Conservation (phyloP, 2,888 invertebrate species). For the Metacarcinus magister region DNA sequence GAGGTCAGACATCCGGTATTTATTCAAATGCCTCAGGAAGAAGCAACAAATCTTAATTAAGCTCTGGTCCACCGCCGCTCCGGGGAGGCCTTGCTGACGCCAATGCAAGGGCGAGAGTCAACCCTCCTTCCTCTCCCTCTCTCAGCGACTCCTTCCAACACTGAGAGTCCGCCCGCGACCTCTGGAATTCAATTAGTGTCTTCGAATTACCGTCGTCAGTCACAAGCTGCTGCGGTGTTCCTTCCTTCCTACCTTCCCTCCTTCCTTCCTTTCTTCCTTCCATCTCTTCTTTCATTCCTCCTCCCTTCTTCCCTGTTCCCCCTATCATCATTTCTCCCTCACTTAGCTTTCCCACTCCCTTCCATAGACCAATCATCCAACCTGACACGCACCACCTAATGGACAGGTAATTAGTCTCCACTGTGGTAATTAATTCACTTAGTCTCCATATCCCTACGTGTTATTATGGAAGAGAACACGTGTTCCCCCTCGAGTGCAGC, state of each 20-base stretch:
- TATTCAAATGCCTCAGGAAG: not conserved
- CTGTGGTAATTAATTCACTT: slow-evolving; percentile 9
- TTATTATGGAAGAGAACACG: not conserved
- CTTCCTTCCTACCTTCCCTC: not conserved
- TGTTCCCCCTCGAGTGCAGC: not conserved
- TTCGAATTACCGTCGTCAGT: slow-evolving; percentile 12
- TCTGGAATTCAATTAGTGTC: slow-evolving; percentile 46
- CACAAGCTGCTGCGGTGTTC: not conserved
- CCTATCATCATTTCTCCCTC: not conserved
- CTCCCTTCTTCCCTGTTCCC: not conserved
- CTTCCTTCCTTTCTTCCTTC: not conserved
- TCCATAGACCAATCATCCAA: not conserved
- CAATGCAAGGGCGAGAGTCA: not conserved
- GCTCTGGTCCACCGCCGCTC: not conserved
- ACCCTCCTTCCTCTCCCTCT: not conserved
- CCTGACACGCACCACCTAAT: not conserved
- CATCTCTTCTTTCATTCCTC: not conserved
- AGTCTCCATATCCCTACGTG: slow-evolving; percentile 3
- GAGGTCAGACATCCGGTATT: not conserved
- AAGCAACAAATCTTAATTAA: slow-evolving; percentile 13
- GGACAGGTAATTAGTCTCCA: slow-evolving; percentile 36
- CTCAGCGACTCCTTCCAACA: not conserved
- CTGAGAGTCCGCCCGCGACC: not conserved
- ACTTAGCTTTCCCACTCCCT: not conserved
- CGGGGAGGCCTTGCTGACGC: not conserved